These are phyloP conservation scores for Xestia c-nigrum DNA, from an alignment of 2,888 invertebrate species.

Conservation along the genomic window DNA sequence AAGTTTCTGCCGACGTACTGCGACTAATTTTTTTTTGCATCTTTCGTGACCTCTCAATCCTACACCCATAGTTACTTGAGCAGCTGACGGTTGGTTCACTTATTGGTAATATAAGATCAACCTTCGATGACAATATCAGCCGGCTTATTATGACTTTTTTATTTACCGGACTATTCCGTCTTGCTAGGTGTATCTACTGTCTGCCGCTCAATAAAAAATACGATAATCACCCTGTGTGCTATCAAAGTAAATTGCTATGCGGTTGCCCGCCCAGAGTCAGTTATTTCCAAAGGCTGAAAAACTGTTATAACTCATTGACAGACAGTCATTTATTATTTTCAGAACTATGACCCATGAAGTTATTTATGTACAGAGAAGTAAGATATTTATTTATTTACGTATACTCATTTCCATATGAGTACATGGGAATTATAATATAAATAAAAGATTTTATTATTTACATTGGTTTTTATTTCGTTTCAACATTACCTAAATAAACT, in stretches of 20 bases:
- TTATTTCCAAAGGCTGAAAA: not conserved
- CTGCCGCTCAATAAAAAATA: not conserved
- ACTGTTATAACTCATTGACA: not conserved
- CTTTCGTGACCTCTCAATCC: too few species aligned
- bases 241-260: not conserved
- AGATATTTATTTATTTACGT: conserved; percentile 14
- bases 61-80: too few species aligned
- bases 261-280: not conserved
- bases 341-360: not conserved
- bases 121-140: too few species aligned
- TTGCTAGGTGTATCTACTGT: not conserved
- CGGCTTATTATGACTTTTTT: too few species aligned
- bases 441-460: conserved; percentile 47
- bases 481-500: not conserved
- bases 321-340: not conserved
- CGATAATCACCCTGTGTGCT: not conserved
- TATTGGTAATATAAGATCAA: too few species aligned
- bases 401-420: conserved; percentile 11
- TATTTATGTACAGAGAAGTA: not conserved
- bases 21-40: too few species aligned
- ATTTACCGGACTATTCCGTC: too few species aligned
- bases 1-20: too few species aligned
- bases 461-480: conserved; percentile 19
- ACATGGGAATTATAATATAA: conserved; percentile 24
- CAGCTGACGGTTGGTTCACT: too few species aligned